Evolutionary conservation across 2,797 vertebrate genomes (phyloP).

Genomic region (Muscicapa comitata): DNA sequence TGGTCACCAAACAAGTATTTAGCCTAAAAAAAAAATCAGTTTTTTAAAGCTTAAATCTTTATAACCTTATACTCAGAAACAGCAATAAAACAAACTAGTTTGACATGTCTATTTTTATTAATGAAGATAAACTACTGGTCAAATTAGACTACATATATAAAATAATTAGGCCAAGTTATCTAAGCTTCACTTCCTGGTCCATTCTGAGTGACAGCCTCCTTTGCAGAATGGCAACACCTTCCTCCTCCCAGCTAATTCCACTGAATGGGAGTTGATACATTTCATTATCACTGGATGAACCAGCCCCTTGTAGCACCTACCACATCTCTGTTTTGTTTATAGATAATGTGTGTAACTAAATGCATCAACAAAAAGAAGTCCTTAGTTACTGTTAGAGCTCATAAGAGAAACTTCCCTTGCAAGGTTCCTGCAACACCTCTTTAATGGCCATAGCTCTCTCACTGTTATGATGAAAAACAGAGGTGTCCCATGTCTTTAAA

Average conservation of each 20-base stretch:
- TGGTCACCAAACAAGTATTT: slow-evolving; percentile 90
- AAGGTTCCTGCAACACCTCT: not conserved
- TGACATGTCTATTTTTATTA: not conserved
- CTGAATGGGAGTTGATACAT: not conserved
- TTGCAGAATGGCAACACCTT: not conserved
- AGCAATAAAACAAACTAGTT: not conserved
- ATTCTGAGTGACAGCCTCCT: not conserved
- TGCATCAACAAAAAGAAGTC: not conserved
- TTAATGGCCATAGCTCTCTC: not conserved
- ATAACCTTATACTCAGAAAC: not conserved
- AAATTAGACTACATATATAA: not conserved
- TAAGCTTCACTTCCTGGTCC: not conserved
- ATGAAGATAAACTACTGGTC: not conserved
- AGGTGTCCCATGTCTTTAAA: not conserved
- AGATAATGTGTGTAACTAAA: not conserved
- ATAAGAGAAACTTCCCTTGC: not conserved
- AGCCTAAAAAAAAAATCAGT: slow-evolving; percentile 68
- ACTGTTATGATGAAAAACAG: not conserved
- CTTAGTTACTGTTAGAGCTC: not conserved
- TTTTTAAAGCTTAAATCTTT: not conserved
- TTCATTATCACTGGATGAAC: not conserved
- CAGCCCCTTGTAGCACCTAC: not conserved
- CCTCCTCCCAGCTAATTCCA: not conserved
- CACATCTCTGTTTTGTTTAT: not conserved
- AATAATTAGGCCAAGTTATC: not conserved